Evolutionary conservation across 1,140 invertebrate species (phyloP).

Genomic region (Drosophila watanabei): DNA sequence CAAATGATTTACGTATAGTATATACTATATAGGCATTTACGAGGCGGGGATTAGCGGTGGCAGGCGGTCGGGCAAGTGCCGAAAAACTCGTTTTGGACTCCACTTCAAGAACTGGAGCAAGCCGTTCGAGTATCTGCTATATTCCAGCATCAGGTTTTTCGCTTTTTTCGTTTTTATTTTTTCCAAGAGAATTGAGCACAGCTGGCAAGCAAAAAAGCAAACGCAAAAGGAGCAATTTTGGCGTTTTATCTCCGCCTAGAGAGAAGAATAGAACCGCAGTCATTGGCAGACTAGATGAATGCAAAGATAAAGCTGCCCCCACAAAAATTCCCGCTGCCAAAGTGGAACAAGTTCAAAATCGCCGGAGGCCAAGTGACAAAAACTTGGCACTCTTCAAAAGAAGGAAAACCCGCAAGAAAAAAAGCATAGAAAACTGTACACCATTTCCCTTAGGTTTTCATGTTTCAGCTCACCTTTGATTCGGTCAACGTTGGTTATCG

Average conservation of each 20-base stretch:
- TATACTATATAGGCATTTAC: slow-evolving; percentile 1
- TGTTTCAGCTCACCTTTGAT: slow-evolving; percentile 42
- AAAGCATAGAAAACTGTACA: neutral
- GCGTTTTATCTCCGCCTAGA: slow-evolving; percentile 44
- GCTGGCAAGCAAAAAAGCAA: slow-evolving; percentile 30
- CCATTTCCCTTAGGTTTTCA: slow-evolving; percentile 18
- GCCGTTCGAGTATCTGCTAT: slow-evolving; percentile 40
- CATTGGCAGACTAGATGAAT: slow-evolving; percentile 39
- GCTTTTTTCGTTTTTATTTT: slow-evolving; percentile 16
- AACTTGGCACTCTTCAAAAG: slow-evolving; percentile 41
- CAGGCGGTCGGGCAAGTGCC: slow-evolving; percentile 45
- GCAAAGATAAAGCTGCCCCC: slow-evolving; percentile 28
- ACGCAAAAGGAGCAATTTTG: slow-evolving; percentile 33
- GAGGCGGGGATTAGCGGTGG: slow-evolving; percentile 31
- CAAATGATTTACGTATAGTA: slow-evolving; percentile 27
- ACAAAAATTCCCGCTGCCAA: slow-evolving; percentile 35
- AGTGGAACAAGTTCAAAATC: slow-evolving; percentile 69
- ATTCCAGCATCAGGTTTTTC: slow-evolving; percentile 48
- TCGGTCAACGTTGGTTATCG: slow-evolving; percentile 45
- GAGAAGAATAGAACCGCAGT: slow-evolving; percentile 30
- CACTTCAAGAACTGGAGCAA: slow-evolving; percentile 62
- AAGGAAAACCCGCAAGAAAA: slow-evolving; percentile 14
- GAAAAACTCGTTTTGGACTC: slow-evolving; percentile 59
- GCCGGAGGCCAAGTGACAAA: slow-evolving; percentile 46
- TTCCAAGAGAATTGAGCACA: slow-evolving; percentile 40